These are phyloP conservation scores for Indicator maculatus DNA, from an alignment of 2,113 vertebrate genomes.

Conservation along the genomic window DNA sequence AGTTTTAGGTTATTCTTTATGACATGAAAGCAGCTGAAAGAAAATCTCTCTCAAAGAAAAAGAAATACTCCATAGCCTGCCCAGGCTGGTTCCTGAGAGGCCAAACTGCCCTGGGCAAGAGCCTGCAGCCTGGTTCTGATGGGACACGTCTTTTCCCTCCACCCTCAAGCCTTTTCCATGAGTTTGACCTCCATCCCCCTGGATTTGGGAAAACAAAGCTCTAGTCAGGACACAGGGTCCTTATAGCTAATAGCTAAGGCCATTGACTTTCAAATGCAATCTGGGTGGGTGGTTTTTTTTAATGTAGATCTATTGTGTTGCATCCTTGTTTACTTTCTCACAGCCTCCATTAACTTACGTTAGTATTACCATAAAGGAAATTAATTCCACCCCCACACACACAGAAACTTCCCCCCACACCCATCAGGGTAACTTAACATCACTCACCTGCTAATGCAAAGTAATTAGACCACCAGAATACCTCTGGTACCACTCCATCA, in stretches of 20 bases:
- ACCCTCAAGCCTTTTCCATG: neutral
- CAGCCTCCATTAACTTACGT: neutral
- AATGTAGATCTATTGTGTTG: neutral
- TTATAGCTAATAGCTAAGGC: neutral
- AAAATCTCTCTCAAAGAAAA: neutral
- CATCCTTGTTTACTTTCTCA: constrained; percentile 16
- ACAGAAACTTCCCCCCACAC: neutral
- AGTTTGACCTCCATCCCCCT: neutral
- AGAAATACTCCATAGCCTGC: neutral
- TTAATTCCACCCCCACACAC: neutral
- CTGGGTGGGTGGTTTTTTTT: neutral
- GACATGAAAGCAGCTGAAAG: neutral
- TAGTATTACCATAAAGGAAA: constrained; percentile 22
- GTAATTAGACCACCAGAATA: neutral
- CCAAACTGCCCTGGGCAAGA: accelerated
- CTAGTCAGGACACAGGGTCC: neutral
- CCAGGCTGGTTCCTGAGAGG: neutral
- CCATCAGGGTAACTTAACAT: neutral
- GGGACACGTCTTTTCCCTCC: neutral
- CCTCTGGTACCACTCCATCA: neutral
- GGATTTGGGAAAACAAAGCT: neutral
- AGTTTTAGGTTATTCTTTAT: neutral
- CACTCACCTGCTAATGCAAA: neutral
- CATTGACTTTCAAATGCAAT: constrained; percentile 44
- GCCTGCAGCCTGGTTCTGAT: neutral